These are phyloP conservation scores for Edolisoma coerulescens DNA, from an alignment of 2,113 vertebrate genomes.

Conservation along the genomic window DNA sequence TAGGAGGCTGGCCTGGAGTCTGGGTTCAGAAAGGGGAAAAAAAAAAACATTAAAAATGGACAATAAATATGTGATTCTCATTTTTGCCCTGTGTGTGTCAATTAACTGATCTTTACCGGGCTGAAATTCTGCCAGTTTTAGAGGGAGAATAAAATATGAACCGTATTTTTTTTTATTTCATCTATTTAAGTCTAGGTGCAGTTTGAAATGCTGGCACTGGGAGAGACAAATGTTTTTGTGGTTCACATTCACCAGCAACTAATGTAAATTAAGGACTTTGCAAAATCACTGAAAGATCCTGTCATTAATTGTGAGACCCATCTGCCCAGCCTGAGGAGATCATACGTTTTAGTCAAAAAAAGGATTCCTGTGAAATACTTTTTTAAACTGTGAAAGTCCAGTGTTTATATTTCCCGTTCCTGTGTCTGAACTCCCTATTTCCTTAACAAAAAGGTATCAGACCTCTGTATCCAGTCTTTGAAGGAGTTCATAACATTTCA, in stretches of 20 bases:
- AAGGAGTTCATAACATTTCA: not conserved
- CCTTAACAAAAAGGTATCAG: not conserved
- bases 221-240: not conserved
- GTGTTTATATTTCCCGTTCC: not conserved
- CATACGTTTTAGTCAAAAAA: not conserved
- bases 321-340: not conserved
- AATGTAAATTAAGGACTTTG: not conserved
- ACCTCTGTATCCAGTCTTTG: not conserved
- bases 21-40: slow-evolving; percentile 70
- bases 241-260: not conserved
- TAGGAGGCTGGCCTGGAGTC: slow-evolving; percentile 90
- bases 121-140: not conserved
- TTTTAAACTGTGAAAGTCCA: not conserved
- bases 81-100: slow-evolving; percentile 40
- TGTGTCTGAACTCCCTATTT: not conserved
- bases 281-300: not conserved
- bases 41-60: slow-evolving; percentile 26
- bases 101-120: not conserved
- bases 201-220: not conserved
- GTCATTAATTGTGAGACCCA: not conserved
- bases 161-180: not conserved
- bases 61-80: slow-evolving; percentile 9
- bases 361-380: not conserved
- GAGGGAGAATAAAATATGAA: not conserved
- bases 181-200: not conserved